Conservation (phyloP, 2,888 invertebrate species). For the Rhopalosiphum nymphaeae region DNA sequence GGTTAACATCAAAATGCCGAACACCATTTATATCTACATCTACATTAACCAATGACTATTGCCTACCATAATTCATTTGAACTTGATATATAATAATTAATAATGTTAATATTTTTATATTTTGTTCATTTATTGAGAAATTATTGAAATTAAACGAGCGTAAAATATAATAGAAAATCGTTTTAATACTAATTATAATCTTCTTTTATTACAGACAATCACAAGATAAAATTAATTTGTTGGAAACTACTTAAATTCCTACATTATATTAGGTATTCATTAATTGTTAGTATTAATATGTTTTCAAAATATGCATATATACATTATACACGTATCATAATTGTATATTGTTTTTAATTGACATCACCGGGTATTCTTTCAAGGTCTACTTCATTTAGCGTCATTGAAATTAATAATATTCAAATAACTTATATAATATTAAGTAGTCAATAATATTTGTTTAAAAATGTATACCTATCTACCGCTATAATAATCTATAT, state of each 20-base stretch:
- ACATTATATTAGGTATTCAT: neutral
- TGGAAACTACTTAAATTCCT: neutral
- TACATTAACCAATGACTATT: neutral
- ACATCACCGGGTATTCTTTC: conserved; percentile 43
- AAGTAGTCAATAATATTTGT: conserved; percentile 56
- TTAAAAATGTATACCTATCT: conserved; percentile 40
- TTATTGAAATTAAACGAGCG: too few species aligned
- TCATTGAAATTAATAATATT: conserved; percentile 62
- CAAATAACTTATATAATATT: conserved; percentile 27
- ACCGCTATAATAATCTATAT: conserved; percentile 20
- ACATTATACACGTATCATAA: conserved; percentile 6
- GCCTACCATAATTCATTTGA: neutral
- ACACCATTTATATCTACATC: neutral
- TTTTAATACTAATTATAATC: neutral
- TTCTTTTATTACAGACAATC: neutral
- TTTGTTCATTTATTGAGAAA: neutral
- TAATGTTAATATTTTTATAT: neutral
- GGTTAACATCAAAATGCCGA: neutral
- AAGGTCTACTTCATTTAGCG: conserved; percentile 60
- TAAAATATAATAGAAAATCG: neutral
- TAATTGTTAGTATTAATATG: neutral
- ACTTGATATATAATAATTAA: neutral
- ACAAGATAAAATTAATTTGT: neutral
- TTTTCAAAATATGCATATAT: neutral
- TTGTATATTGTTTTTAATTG: conserved; percentile 54